Base-by-base conservation (phyloP, 2,797 vertebrate genomes). In the Taeniopygia guttata region DNA sequence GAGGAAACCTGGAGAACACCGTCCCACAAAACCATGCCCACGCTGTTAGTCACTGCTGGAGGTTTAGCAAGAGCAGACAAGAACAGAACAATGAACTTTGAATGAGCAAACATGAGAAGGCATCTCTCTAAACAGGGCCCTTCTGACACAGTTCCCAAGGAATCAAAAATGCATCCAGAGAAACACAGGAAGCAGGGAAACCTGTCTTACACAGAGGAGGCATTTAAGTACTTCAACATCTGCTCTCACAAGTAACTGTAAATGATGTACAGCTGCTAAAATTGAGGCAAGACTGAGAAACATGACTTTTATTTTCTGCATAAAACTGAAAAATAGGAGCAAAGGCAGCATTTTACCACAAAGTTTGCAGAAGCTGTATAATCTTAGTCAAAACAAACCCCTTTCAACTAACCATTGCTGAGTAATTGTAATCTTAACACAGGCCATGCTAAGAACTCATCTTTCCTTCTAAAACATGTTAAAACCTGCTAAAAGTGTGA, bases 41-140 rank as follows among this genome's bases (percentile, higher is more conserved):
- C 0, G 1, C 9, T 0, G 0, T 87, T 62, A 87, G 70, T 87
- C 63, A 51, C 63, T 34, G 78, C n/a, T 0, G 3, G 63, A 27
- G n/a, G 25, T 36, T 58, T 66, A 62, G 55, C 40, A 58, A 62
- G 89, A 66, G 9, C 40, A 43, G 42, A 34, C 34, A 32, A 30
- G 25, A 66, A 5, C 5, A 4, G 42, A 89, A 26, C 6, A 3
- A 7, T 38, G 48, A 32, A 3, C 54, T 81, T 22, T 19, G 51
- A 20, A 54, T 29, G 21, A 49, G 40, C 5, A 5, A 11, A 45
- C 17, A 13, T 2, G 25, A 34, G 58, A 7, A 27, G 16, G 21
- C 34, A 10, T 52, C 46, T 84, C 76, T 83, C 17, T 7, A 36
- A 75, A 38, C 42, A 60, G 23, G 1, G 9, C 8, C n/a, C 10